phyloP scores from a whole-genome alignment of 2,888 invertebrate species.

The Elgonia sp. region DNA sequence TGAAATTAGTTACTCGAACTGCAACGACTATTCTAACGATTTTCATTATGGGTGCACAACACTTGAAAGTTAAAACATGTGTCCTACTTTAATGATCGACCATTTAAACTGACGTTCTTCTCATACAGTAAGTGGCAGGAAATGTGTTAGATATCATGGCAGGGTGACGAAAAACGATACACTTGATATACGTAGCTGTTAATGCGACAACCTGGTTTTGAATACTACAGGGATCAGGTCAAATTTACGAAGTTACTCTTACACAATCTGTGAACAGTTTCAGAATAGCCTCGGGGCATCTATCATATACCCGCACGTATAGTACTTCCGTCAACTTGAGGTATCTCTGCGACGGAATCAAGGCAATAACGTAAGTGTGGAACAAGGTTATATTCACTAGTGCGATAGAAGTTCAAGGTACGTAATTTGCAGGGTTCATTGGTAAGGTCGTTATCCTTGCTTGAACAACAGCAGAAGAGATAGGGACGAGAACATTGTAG shows the following conservation, averaged over 20 bases:
- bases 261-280: constrained; percentile 72
- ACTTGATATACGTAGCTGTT: constrained; percentile 30
- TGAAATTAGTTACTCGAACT: not conserved
- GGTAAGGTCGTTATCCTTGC: constrained; percentile 70
- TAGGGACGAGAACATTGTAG: constrained; percentile 45
- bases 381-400: constrained; percentile 68
- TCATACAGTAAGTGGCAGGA: constrained; percentile 12
- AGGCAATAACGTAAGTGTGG: constrained; percentile 68
- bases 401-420: constrained; percentile 72
- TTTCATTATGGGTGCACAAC: not conserved
- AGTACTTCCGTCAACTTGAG: constrained; percentile 72
- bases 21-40: constrained; percentile 6
- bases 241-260: constrained; percentile 66
- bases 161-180: constrained; percentile 36
- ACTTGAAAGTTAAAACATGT: constrained; percentile 10
- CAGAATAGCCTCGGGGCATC: constrained; percentile 64
- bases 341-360: constrained; percentile 62
- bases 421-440: constrained; percentile 73
- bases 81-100: not conserved
- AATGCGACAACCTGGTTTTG: constrained; percentile 65
- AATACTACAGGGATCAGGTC: constrained; percentile 41
- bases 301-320: constrained; percentile 63
- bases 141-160: constrained; percentile 20
- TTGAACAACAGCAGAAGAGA: constrained; percentile 53
- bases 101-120: not conserved